Evolutionary conservation across 2,797 vertebrate species (phyloP), one percentile per base, ranked within the genome.

Genomic region (Tenualosa ilisha): DNA sequence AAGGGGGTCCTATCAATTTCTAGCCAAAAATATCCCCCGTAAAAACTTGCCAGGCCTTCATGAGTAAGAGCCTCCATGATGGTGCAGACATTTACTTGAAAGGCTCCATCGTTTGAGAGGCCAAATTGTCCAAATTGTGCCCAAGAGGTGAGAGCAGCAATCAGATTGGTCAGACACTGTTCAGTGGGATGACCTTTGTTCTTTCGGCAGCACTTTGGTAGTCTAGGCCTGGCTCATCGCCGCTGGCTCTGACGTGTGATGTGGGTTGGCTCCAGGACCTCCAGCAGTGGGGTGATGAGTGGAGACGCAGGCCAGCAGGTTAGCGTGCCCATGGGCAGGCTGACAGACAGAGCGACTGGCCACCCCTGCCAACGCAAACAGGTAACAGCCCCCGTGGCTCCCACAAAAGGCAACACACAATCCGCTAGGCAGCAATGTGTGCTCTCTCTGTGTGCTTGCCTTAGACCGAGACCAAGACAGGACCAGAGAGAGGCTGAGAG

Each of bases 11-110:
- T 3, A 83, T 86, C 46, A 53, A 17, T 17, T 54, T 49, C 65
- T 3, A 13, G 82, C 68, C 83, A 88, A 87, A 51, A 15, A 84
- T 50, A 68, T 86, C 20, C 85, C 84, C 26, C 11, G 53, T 86
- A 81, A 72, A 72, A 72, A 86, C 81, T 85, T 84, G 83, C 40
- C 40, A 1, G 12, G 68, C 59, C 31, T 22, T 7, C 2, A 12
- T 51, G 50, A n/a, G 49, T 68, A 40, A 82, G n/a, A 59, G n/a
- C 79, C 82, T 83, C 83, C 56, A 75, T 87, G 82, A 2, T 0
- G 86, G 9, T 56, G 68, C 15, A 43, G 59, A 20, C n/a, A 72
- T 12, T 51, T 51, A 51, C 50, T 46, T 43, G 37, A 8, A 79
- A 37, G 7, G 59, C 22, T 40, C 37, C 12, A 17, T 17, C 20